Evolutionary conservation across 2,797 vertebrate species (phyloP).

Genomic region (Centropyge bicolor): DNA sequence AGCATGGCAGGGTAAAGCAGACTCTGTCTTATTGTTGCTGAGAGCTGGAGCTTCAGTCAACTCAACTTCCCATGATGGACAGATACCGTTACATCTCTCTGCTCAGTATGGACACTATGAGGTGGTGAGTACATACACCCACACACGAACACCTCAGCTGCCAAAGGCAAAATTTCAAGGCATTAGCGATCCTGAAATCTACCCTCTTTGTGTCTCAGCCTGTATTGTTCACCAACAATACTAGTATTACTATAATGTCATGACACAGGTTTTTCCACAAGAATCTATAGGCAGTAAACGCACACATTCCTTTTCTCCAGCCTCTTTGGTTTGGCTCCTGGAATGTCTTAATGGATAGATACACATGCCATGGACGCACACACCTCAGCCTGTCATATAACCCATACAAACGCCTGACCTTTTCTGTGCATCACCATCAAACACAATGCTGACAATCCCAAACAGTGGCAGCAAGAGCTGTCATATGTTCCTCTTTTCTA

Average conservation of each 20-base stretch:
- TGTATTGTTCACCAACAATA: constrained; percentile 66
- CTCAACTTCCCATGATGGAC: constrained; percentile 90
- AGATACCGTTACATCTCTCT: constrained; percentile 95
- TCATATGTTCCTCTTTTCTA: constrained; percentile 36
- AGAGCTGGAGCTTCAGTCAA: constrained; percentile 92
- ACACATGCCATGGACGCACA: neutral
- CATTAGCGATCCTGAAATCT: constrained; percentile 52
- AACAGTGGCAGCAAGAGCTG: constrained; percentile 17
- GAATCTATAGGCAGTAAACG: constrained; percentile 11
- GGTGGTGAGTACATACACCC: constrained; percentile 87
- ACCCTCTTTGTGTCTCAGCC: constrained; percentile 57
- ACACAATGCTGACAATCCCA: constrained; percentile 29
- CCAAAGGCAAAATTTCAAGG: constrained; percentile 46
- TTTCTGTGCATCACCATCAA: constrained; percentile 26
- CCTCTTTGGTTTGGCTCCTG: constrained; percentile 26
- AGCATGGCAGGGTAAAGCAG: constrained; percentile 94
- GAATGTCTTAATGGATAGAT: constrained; percentile 52
- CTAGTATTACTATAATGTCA: constrained; percentile 43
- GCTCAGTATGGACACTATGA: constrained; percentile 97
- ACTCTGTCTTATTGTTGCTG: constrained; percentile 90
- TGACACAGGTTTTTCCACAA: constrained; percentile 28
- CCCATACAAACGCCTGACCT: constrained; percentile 15
- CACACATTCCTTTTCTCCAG: constrained; percentile 52
- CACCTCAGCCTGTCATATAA: constrained; percentile 31
- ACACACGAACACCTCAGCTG: neutral